A percentile compares a stretch with the other conserved stretches of the same genome.
phyloP scores from a whole-genome alignment of 2,888 invertebrate species.

The Coremacera marginata region DNA sequence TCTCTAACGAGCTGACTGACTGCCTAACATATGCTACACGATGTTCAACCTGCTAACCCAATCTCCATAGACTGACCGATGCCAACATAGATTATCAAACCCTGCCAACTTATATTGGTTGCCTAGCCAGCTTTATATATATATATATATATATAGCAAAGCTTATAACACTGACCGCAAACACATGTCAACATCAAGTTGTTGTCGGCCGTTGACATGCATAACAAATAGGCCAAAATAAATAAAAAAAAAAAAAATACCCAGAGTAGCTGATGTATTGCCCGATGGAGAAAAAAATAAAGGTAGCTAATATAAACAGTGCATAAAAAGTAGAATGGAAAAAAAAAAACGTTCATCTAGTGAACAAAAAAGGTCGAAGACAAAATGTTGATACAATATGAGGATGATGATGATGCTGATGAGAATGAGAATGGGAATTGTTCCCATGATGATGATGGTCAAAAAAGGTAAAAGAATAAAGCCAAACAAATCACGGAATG shows the following conservation, averaged over 20 bases:
- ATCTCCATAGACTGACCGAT: background rate
- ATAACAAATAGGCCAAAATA: background rate
- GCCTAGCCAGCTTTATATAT: background rate
- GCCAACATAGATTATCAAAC: background rate
- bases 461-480: background rate
- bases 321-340: background rate
- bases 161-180: background rate
- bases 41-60: background rate
- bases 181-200: constrained; percentile 7
- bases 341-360: background rate
- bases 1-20: background rate
- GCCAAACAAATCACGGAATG: background rate
- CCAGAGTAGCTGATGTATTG: background rate
- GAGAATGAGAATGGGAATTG: background rate
- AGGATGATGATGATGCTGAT: background rate
- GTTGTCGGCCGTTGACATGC: background rate
- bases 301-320: background rate
- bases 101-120: background rate
- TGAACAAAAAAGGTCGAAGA: background rate
- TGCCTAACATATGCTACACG: background rate
- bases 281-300: background rate
- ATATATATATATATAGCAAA: background rate
- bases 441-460: background rate
- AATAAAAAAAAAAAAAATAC: background rate
- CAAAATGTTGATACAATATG: background rate